Base-by-base conservation (phyloP, 2,113 vertebrate species). In the Furnarius figulus region DNA sequence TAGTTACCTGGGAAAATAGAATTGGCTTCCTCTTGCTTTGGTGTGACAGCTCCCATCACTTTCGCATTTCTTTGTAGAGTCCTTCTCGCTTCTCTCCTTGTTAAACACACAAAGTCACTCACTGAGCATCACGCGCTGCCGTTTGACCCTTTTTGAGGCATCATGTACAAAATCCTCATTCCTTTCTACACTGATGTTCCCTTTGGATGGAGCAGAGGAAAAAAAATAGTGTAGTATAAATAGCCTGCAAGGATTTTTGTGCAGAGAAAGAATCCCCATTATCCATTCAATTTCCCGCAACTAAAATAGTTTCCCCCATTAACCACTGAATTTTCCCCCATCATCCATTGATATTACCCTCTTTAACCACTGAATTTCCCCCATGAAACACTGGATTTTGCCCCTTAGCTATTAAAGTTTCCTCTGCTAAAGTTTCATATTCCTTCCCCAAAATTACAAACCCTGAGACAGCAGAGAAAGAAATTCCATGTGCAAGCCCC, bases 61-160 rank as follows among this genome's bases (percentile, higher is more conserved):
- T 85, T 50, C 30, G n/a, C 56, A 24, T 74, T 80, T 96, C 76
- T 74, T 71, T 46, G 30, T 28, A 37, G 44, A 40, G 55, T 28
- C 8, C 3, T 71, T 78, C 61, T 62, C 12, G 1, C 65, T 90
- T 31, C 1, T 20, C 31, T 81, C 42, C 53, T 20, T 13, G 39
- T 50, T 73, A 49, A 91, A 52, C 6, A 71, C 67, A 47, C 31
- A 22, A 44, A 53, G 82, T 42, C 30, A 44, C 37, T 90, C 80
- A n/a, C 49, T 28, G 44, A 68, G 61, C 68, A n/a, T 6, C 21
- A 5, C 3, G 2, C 8, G 9, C 49, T 0, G 2, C 7, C 5
- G 30, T 49, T 65, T 53, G 25, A 47, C 31, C 37, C 62, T 55
- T 42, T 22, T 20, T 16, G 37, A 42, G 39, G 73, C 55, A 55